These are phyloP conservation scores for Moxostoma hubbsi DNA, from an alignment of 2,797 vertebrate genomes.

Conservation along the genomic window DNA sequence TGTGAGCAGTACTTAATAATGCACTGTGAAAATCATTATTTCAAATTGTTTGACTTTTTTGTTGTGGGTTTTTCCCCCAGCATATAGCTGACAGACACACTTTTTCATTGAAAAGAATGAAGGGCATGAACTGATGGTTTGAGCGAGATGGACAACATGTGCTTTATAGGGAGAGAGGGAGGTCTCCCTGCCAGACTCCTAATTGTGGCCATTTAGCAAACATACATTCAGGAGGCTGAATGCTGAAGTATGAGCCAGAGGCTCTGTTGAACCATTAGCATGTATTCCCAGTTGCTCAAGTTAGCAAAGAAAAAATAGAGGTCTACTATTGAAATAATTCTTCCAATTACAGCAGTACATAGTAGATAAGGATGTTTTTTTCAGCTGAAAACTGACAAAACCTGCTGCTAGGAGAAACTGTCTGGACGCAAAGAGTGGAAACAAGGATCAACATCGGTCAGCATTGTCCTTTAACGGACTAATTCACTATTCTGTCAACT, in stretches of 20 bases:
- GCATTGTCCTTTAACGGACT: slow-evolving; percentile 33
- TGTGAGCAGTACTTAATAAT: slow-evolving; percentile 76
- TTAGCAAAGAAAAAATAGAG: slow-evolving; percentile 73
- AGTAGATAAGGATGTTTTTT: slow-evolving; percentile 49
- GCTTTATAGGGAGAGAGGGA: slow-evolving; percentile 65
- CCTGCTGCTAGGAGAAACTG: slow-evolving; percentile 25
- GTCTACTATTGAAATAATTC: slow-evolving; percentile 59
- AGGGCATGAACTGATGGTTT: slow-evolving; percentile 51
- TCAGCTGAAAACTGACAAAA: slow-evolving; percentile 37
- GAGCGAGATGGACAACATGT: slow-evolving; percentile 61
- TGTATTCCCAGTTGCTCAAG: slow-evolving; percentile 78
- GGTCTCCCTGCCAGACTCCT: slow-evolving; percentile 73
- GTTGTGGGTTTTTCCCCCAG: slow-evolving; percentile 20
- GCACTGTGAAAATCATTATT: slow-evolving; percentile 77
- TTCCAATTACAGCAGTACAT: slow-evolving; percentile 49
- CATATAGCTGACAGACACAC: slow-evolving; percentile 49
- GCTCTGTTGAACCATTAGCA: slow-evolving; percentile 75
- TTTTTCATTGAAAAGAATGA: slow-evolving; percentile 53
- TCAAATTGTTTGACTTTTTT: slow-evolving; percentile 49
- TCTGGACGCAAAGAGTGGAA: background rate
- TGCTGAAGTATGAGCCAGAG: slow-evolving; percentile 80
- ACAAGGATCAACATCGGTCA: slow-evolving; percentile 43
- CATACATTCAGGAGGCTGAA: slow-evolving; percentile 75
- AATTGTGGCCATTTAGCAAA: slow-evolving; percentile 82
- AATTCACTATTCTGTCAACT: slow-evolving; percentile 18